Base-by-base conservation (phyloP, 2,797 vertebrate species). In the Neomorphus geoffroyi region DNA sequence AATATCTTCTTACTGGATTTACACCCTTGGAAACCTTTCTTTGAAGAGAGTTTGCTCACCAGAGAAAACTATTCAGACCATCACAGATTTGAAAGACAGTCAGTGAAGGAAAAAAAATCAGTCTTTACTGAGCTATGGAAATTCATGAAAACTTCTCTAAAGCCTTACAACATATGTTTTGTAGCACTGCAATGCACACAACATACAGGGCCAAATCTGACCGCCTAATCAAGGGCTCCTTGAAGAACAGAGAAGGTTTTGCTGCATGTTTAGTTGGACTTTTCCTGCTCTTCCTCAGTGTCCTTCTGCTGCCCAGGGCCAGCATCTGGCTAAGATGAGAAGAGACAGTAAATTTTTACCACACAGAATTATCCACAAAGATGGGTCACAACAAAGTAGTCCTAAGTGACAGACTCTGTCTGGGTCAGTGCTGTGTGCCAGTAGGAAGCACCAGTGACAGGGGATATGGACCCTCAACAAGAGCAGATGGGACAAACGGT, bases 341-440 rank as follows among this genome's bases (percentile, higher is more conserved):
- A 72, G 18, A 57, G 10, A 8, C 0, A 67, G 22, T 2, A 4
- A 33, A 11, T 27, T 73, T 87, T 92, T 73, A 14, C 48, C 1
- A 5, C 18, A 13, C 3, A 46, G 7, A 43, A 43, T 43, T 19
- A 53, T 37, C 10, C 27, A 18, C 33, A 60, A 39, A 37, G 18
- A 19, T 6, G 3, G 16, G 60, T 73, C 15, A 60, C 28, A 56
- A 30, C 2, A 35, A 23, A 77, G 50, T 13, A 48, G 4, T 6
- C 43, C 16, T 0, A 0, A 39, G 30, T 18, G 32, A 56, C 33
- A 35, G 18, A 5, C 7, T 45, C 0, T 0, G 41, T 19, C 9
- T 0, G 1, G 32, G 23, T n/a, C n/a, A 45, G 17, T 61, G 33
- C 13, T 57, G 6, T 28, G 15, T 48, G 39, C 19, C 45, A 43